Conservation (phyloP, 2,113 vertebrate genomes). For the Eudyptes chrysolophus region DNA sequence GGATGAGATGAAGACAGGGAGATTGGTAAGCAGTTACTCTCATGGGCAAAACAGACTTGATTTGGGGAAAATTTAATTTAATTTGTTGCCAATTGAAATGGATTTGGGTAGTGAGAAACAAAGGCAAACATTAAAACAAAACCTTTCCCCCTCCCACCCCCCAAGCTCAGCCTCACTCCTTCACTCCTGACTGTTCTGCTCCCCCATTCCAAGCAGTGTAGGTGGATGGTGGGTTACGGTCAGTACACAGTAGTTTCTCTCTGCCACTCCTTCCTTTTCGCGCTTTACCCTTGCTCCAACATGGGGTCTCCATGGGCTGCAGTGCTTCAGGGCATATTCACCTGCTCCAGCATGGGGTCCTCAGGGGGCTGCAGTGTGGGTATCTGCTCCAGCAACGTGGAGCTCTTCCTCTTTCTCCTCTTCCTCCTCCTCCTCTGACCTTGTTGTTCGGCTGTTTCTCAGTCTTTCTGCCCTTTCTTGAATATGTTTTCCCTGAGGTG, state of each 20-base stretch:
- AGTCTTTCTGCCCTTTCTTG: background rate
- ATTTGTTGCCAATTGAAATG: background rate
- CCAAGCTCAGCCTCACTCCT: background rate
- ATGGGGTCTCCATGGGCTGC: background rate
- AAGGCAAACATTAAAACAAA: background rate
- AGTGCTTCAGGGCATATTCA: background rate
- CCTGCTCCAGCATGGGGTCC: background rate
- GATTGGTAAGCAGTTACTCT: background rate
- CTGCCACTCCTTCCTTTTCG: background rate
- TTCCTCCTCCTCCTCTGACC: background rate
- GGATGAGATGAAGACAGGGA: background rate
- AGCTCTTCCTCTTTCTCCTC: background rate
- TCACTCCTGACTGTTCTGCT: background rate
- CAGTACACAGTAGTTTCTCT: background rate
- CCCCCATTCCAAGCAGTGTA: fast-evolving
- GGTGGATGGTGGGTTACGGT: background rate
- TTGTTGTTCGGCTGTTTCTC: background rate
- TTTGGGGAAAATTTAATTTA: background rate
- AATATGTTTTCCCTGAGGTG: background rate
- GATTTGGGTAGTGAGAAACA: background rate
- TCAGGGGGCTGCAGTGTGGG: background rate
- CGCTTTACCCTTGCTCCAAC: background rate
- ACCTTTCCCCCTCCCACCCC: background rate
- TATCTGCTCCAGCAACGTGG: background rate
- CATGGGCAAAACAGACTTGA: background rate